A percentile compares a stretch with the other conserved stretches of the same genome.
These are phyloP conservation scores for Lottia gigantea DNA, from an alignment of 2,888 invertebrate species.

Conservation along the genomic window DNA sequence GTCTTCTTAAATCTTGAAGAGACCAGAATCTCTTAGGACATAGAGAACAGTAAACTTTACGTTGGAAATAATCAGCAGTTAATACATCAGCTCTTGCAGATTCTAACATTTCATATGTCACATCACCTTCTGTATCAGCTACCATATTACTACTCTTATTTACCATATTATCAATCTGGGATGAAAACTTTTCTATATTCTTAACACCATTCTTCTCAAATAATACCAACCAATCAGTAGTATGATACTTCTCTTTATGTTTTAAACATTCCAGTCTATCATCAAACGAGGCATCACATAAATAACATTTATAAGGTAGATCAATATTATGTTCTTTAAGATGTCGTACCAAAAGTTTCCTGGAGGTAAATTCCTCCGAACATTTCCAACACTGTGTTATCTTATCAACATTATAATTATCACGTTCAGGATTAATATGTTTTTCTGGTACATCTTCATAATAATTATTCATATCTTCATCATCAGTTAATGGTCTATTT, in stretches of 20 bases:
- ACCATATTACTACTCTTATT: constrained; percentile 31
- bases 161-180: constrained; percentile 60
- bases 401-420: constrained; percentile 65
- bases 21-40: constrained; percentile 95
- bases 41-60: constrained; percentile 77
- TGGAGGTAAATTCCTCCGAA: constrained; percentile 49
- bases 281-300: constrained; percentile 88
- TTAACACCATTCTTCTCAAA: constrained; percentile 70
- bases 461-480: constrained; percentile 17
- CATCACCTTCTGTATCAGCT: constrained; percentile 17
- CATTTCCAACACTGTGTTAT: constrained; percentile 65
- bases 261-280: constrained; percentile 83
- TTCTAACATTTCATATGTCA: constrained; percentile 33
- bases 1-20: constrained; percentile 89
- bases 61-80: constrained; percentile 55
- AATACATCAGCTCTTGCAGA: constrained; percentile 26
- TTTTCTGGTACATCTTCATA: constrained; percentile 44
- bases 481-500: background rate
- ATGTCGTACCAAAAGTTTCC: constrained; percentile 60
- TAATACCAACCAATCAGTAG: constrained; percentile 83
- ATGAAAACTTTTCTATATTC: constrained; percentile 53
- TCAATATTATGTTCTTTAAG: constrained; percentile 65
- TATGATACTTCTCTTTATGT: constrained; percentile 82
- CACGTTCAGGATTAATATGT: constrained; percentile 61
- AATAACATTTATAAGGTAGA: constrained; percentile 87